Percentiles rank a stretch among this genome's conserved stretches.
phyloP scores from a whole-genome alignment of 2,888 invertebrate species.

The Eupithecia centaureata region DNA sequence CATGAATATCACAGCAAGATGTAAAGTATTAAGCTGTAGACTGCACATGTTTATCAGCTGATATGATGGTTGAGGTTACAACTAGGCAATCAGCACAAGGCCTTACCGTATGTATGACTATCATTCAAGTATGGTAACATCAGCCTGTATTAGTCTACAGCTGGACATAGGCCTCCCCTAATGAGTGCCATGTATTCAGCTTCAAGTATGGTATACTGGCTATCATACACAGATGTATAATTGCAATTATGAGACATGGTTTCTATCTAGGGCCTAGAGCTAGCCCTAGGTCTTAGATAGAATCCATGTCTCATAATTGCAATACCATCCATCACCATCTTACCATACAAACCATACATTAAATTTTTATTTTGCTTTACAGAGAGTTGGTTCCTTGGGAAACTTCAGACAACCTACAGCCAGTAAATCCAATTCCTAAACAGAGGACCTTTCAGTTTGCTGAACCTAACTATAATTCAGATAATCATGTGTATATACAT shows the following conservation, averaged over 20 bases:
- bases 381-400: conserved; percentile 71
- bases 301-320: too few relatives aligned
- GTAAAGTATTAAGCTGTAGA: neutral
- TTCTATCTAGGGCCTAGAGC: too few relatives aligned
- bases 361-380: conserved; percentile 51
- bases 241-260: too few relatives aligned
- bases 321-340: too few relatives aligned
- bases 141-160: too few relatives aligned
- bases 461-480: neutral
- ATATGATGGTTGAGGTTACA: neutral
- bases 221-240: neutral
- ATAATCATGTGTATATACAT: neutral
- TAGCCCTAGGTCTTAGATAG: too few relatives aligned
- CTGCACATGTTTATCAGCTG: neutral
- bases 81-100: neutral
- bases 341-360: too few relatives aligned
- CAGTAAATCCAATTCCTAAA: conserved; percentile 55
- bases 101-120: neutral
- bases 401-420: conserved; percentile 59
- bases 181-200: too few relatives aligned
- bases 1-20: neutral
- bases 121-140: neutral
- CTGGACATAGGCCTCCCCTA: too few relatives aligned
- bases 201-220: neutral
- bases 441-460: conserved; percentile 13